These are phyloP conservation scores for Coturnix japonica DNA, from an alignment of 2,113 vertebrate species.

Conservation along the genomic window DNA sequence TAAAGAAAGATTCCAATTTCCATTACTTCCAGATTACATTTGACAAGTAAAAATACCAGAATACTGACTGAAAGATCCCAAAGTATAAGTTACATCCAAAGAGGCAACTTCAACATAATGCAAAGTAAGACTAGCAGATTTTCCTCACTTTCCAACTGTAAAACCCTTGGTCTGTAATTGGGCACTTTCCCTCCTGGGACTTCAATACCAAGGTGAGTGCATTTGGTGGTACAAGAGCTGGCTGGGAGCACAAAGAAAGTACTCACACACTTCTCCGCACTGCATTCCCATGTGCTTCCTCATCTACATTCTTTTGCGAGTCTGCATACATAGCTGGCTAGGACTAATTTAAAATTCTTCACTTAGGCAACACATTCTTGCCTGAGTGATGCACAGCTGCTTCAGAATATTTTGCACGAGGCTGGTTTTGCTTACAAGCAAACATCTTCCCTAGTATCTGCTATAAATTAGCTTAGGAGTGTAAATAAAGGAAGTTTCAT, in stretches of 20 bases:
- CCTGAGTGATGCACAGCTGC: not conserved
- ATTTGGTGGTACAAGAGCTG: not conserved
- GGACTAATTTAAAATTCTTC: conserved; percentile 14
- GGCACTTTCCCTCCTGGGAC: not conserved
- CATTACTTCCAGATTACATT: not conserved
- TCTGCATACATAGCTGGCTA: not conserved
- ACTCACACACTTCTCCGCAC: not conserved
- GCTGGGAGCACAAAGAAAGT: not conserved
- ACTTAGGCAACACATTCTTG: conserved; percentile 30
- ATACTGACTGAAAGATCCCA: not conserved
- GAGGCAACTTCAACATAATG: not conserved
- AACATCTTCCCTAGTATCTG: not conserved
- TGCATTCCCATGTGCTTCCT: not conserved
- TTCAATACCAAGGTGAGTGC: not conserved
- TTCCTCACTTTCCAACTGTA: not conserved
- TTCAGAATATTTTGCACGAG: not conserved
- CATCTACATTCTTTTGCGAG: not conserved
- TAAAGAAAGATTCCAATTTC: not conserved
- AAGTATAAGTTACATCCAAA: not conserved
- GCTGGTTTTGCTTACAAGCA: not conserved
- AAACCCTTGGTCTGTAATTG: not conserved
- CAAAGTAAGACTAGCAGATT: not conserved
- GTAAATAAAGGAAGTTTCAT: not conserved
- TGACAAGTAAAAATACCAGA: not conserved
- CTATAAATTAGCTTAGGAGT: not conserved